Conservation (phyloP, 2,797 vertebrate species). For the Coreius guichenoti region DNA sequence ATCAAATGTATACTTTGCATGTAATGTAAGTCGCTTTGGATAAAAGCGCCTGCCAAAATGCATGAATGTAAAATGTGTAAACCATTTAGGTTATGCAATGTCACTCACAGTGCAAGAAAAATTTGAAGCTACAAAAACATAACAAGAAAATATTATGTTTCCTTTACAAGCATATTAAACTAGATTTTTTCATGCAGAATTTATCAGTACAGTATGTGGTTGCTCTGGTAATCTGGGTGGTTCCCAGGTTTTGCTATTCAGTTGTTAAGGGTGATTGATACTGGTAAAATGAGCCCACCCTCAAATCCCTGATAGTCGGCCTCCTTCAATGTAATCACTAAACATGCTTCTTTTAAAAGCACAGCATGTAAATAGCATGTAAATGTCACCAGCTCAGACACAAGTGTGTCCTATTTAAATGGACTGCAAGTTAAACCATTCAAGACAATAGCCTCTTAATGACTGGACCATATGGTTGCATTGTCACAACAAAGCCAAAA, state of each 20-base stretch:
- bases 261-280: not conserved
- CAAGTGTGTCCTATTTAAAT: slow-evolving; percentile 19
- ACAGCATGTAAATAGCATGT: not conserved
- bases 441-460: slow-evolving; percentile 5
- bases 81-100: not conserved
- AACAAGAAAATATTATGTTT: not conserved
- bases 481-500: slow-evolving; percentile 23
- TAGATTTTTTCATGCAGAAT: not conserved
- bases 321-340: not conserved
- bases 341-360: not conserved
- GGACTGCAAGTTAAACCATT: slow-evolving; percentile 16
- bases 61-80: not conserved
- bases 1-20: not conserved
- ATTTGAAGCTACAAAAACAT: not conserved
- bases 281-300: not conserved
- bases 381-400: slow-evolving; percentile 4
- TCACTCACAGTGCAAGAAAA: not conserved
- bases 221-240: not conserved
- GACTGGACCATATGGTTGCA: slow-evolving; percentile 35
- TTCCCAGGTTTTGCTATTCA: not conserved
- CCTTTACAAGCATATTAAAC: not conserved
- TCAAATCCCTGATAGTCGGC: not conserved
- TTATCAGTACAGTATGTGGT: not conserved
- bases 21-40: not conserved
- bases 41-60: not conserved